Conservation (phyloP, 2,888 invertebrate genomes). For the Aleiodes alternator region DNA sequence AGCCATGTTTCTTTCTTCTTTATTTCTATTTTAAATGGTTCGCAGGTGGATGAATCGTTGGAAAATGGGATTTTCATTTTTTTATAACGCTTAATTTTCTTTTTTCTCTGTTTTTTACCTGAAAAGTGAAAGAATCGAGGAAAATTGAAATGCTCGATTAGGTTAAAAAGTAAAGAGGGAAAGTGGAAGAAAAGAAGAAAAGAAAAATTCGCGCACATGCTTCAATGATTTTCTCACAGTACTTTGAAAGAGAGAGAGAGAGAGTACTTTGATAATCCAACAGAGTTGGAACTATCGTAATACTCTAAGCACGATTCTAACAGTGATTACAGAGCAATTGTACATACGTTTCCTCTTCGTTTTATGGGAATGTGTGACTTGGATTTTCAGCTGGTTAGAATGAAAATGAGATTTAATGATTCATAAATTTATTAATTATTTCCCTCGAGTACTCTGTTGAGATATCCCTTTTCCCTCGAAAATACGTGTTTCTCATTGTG, state of each 20-base stretch:
- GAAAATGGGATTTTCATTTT: constrained; percentile 16
- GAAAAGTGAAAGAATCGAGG: constrained; percentile 25
- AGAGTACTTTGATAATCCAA: constrained; percentile 57
- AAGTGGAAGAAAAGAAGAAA: neutral
- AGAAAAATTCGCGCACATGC: constrained; percentile 11
- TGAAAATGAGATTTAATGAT: neutral
- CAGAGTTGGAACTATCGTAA: constrained; percentile 33
- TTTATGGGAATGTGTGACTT: too few species aligned
- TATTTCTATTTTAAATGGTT: constrained; percentile 9
- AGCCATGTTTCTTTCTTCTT: neutral
- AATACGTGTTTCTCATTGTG: too few species aligned
- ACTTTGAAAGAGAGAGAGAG: constrained; percentile 55
- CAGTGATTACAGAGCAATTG: constrained; percentile 53
- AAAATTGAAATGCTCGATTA: constrained; percentile 11
- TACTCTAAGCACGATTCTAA: constrained; percentile 52
- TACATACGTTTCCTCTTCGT: neutral
- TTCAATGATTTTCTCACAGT: constrained; percentile 56
- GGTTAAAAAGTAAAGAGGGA: neutral
- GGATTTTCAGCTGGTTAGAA: neutral
- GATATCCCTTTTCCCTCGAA: too few species aligned
- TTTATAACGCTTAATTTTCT: neutral
- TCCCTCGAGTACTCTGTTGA: too few species aligned
- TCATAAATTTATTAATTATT: neutral
- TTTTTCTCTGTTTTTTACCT: neutral
- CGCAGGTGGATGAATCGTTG: constrained; percentile 22